A percentile compares a stretch with the other conserved stretches of the same genome.
Conservation (phyloP, 2,113 vertebrate genomes). For the Perca fluviatilis region DNA sequence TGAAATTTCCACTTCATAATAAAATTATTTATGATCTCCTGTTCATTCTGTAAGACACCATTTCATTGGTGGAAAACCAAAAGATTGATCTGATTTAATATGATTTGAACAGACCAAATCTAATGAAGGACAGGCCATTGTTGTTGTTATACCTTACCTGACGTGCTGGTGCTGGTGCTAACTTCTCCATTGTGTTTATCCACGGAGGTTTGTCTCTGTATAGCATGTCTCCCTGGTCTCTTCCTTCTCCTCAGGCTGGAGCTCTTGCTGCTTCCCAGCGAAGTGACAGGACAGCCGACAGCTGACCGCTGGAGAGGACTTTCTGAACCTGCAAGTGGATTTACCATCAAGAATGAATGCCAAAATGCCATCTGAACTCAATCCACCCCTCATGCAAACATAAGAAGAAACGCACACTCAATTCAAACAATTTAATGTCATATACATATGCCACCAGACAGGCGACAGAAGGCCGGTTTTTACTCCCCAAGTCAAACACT, state of each 20-base stretch:
- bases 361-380: neutral
- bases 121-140: neutral
- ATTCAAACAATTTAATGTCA: too few relatives aligned
- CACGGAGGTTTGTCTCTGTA: conserved; percentile 78
- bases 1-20: neutral
- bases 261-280: conserved; percentile 70
- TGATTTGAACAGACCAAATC: neutral
- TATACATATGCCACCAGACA: too few relatives aligned
- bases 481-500: too few relatives aligned
- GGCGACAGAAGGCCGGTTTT: too few relatives aligned
- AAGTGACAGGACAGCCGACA: conserved; percentile 14
- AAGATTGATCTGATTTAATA: neutral
- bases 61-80: too few relatives aligned
- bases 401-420: too few relatives aligned
- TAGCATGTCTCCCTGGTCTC: conserved; percentile 77
- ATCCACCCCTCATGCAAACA: neutral
- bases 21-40: neutral
- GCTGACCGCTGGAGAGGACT: conserved; percentile 38
- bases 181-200: conserved; percentile 90
- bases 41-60: neutral
- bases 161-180: conserved; percentile 90
- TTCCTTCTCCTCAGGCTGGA: conserved; percentile 84
- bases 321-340: conserved; percentile 62
- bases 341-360: neutral
- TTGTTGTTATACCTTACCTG: conserved; percentile 81